A percentile compares a stretch with the other conserved stretches of the same genome.
Conservation (phyloP, 2,797 vertebrate species). For the Notolepis coatsorum region DNA sequence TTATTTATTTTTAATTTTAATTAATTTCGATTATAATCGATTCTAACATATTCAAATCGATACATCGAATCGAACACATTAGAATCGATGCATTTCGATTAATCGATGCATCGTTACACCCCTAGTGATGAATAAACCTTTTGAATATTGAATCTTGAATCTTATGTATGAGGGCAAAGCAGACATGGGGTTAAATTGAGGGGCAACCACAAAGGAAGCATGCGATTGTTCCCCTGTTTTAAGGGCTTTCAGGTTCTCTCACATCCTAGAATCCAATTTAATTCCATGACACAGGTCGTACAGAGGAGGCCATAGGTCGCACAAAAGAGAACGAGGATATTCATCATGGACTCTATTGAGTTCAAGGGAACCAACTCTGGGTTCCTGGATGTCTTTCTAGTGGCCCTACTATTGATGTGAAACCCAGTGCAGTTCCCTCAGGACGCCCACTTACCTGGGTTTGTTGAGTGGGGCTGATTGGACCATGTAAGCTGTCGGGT, state of each 20-base stretch:
- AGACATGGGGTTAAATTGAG: slow-evolving; percentile 19
- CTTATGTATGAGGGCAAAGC: not conserved
- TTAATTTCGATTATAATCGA: no score
- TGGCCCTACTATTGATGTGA: slow-evolving; percentile 36
- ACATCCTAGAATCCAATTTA: slow-evolving; percentile 20
- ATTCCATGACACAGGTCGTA: slow-evolving; percentile 28
- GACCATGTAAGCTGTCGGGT: slow-evolving; percentile 21
- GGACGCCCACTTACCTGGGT: not conserved
- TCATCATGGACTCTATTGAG: not conserved
- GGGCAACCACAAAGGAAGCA: slow-evolving; percentile 4
- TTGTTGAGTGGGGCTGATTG: slow-evolving; percentile 2
- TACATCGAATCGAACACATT: no score
- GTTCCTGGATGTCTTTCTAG: not conserved
- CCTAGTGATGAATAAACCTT: no score
- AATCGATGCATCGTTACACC: no score
- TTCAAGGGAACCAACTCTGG: not conserved
- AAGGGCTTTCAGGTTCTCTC: slow-evolving; percentile 16
- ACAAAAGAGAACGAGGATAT: slow-evolving; percentile 27
- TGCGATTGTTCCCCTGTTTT: slow-evolving; percentile 21
- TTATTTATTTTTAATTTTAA: no score
- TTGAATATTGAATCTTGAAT: no score
- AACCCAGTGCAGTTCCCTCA: slow-evolving; percentile 7
- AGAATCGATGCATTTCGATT: no score
- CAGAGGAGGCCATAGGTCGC: no score
- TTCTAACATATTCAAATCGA: no score